Percentiles rank a stretch among this genome's conserved stretches.
Evolutionary conservation across 2,113 vertebrate species (phyloP).

Genomic region (Chaetops frenatus): DNA sequence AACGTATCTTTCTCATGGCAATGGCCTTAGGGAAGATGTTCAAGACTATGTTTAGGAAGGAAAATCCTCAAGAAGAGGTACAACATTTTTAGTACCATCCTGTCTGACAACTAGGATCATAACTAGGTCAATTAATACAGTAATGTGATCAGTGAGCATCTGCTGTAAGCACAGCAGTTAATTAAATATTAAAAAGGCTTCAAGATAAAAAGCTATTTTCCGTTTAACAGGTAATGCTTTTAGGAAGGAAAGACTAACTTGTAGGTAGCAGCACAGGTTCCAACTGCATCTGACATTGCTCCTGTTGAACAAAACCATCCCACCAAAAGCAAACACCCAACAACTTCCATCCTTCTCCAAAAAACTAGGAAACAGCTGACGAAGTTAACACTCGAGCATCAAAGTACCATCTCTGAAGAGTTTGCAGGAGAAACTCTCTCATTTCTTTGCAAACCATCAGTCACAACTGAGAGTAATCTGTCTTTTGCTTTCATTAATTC

Average conservation of each 20-base stretch:
- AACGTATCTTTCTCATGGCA: accelerated
- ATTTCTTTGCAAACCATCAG: not conserved
- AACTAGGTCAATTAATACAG: not conserved
- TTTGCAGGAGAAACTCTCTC: not conserved
- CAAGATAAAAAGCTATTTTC: not conserved
- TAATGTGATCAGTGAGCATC: not conserved
- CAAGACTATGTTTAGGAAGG: not conserved
- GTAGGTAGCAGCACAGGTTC: not conserved
- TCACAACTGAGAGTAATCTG: not conserved
- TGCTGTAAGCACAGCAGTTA: not conserved
- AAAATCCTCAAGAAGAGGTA: not conserved
- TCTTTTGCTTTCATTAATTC: not conserved
- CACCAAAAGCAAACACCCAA: not conserved
- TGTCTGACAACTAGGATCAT: not conserved
- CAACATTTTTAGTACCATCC: not conserved
- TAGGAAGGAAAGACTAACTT: not conserved
- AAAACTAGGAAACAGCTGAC: not conserved
- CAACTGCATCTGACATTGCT: not conserved
- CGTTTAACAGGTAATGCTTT: not conserved
- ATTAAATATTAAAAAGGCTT: not conserved
- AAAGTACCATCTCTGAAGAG: not conserved
- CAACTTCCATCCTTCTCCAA: not conserved
- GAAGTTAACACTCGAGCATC: not conserved
- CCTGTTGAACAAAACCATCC: not conserved
- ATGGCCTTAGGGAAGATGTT: not conserved